Evolutionary conservation across 2,113 vertebrate genomes (phyloP).

Genomic region (Smithornis capensis): DNA sequence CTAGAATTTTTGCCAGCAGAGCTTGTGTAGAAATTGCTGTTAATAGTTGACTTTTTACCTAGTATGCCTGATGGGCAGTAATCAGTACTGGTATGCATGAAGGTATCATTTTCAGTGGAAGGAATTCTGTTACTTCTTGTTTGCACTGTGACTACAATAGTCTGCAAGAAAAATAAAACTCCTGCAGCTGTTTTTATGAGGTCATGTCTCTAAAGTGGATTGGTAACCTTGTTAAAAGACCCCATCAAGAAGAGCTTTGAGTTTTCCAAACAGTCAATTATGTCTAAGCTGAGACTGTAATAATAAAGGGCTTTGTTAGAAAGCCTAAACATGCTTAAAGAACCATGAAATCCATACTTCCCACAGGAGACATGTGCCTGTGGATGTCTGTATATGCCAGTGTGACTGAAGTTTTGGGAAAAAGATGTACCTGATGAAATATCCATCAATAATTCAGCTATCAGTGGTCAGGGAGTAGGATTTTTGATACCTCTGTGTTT

Average conservation of each 20-base stretch:
- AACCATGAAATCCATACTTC: constrained; percentile 37
- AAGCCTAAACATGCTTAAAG: constrained; percentile 23
- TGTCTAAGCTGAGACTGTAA: neutral
- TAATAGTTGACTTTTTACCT: neutral
- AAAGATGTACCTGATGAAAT: constrained; percentile 3
- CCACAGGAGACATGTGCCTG: neutral
- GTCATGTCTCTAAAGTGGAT: constrained; percentile 7
- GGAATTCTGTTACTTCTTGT: neutral
- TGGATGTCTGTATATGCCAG: neutral
- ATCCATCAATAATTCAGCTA: neutral
- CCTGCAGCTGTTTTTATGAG: neutral
- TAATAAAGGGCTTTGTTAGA: constrained; percentile 39
- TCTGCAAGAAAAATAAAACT: constrained; percentile 19
- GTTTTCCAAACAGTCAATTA: constrained; percentile 40
- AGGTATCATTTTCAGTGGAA: neutral
- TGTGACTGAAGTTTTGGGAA: constrained; percentile 17
- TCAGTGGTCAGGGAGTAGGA: neutral
- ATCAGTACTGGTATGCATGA: neutral
- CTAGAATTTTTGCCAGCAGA: neutral
- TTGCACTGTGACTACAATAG: neutral
- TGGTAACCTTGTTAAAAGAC: constrained; percentile 42
- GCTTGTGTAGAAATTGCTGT: neutral
- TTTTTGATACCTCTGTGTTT: neutral
- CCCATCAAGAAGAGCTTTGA: constrained; percentile 8
- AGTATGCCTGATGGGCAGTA: neutral